phyloP scores from a whole-genome alignment of 2,797 vertebrate species.

The Scomberomorus guttatus region DNA sequence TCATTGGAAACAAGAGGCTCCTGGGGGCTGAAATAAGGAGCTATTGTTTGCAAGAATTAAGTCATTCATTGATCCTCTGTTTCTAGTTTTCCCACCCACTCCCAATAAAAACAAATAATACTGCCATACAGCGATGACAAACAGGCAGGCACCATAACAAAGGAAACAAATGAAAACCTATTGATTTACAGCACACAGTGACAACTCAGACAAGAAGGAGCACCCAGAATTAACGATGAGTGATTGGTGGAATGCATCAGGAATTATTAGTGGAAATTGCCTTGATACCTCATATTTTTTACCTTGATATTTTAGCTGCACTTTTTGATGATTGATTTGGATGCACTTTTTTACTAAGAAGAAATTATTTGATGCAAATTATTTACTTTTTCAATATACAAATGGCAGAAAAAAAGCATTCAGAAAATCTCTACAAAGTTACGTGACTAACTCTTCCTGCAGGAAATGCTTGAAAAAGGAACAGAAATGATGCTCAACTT shows the following conservation, averaged over 20 bases:
- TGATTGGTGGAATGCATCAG: neutral
- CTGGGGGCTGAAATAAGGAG: conserved; percentile 32
- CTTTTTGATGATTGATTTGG: no score
- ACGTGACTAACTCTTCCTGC: neutral
- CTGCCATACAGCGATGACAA: conserved; percentile 42
- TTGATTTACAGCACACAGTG: conserved; percentile 46
- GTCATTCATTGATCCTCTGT: conserved; percentile 47
- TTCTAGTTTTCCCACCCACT: conserved; percentile 10
- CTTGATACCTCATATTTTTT: neutral
- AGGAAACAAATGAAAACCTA: conserved; percentile 39
- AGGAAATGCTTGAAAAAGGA: neutral
- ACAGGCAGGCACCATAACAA: conserved; percentile 34
- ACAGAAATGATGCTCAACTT: neutral
- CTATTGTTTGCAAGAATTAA: conserved; percentile 38
- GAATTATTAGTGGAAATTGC: neutral
- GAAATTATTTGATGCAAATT: neutral
- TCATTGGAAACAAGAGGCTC: conserved; percentile 34
- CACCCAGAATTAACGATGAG: neutral
- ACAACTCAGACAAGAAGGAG: conserved; percentile 30
- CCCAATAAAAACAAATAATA: conserved; percentile 31
- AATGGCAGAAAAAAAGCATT: neutral
- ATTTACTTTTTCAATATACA: neutral
- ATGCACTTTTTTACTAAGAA: neutral
- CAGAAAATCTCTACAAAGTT: neutral
- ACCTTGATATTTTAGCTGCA: neutral